Conservation (phyloP, 2,888 invertebrate species). For the Ectemnius cavifrons region DNA sequence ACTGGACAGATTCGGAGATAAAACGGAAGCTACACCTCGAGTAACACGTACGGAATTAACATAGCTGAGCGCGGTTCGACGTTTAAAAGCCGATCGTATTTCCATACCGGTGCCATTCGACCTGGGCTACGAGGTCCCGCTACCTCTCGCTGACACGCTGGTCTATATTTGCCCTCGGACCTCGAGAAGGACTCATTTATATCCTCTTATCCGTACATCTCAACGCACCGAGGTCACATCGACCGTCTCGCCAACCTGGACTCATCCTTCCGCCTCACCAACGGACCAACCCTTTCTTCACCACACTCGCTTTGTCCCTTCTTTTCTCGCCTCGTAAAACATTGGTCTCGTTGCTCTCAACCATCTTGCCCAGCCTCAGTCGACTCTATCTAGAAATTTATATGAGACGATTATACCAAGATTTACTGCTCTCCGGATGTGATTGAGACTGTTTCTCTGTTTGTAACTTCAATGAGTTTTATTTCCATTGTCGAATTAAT, state of each 20-base stretch:
- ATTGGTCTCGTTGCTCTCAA: background rate
- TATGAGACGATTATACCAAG: too few relatives aligned
- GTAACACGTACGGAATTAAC: constrained; percentile 74
- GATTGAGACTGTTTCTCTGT: too few relatives aligned
- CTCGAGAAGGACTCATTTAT: constrained; percentile 66
- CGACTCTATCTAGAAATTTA: too few relatives aligned
- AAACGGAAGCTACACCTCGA: constrained; percentile 75
- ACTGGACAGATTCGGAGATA: constrained; percentile 74
- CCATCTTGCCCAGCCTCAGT: background rate
- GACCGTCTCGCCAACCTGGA: constrained; percentile 37
- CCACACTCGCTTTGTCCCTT: background rate
- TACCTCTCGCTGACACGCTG: constrained; percentile 58
- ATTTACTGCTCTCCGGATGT: too few relatives aligned
- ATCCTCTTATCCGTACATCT: constrained; percentile 69
- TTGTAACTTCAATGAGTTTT: too few relatives aligned
- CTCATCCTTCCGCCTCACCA: constrained; percentile 34
- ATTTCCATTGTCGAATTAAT: too few relatives aligned
- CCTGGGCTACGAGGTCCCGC: constrained; percentile 56
- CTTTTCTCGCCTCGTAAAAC: constrained; percentile 11
- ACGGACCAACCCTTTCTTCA: constrained; percentile 6
- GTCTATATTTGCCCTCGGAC: constrained; percentile 71
- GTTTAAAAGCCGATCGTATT: constrained; percentile 73
- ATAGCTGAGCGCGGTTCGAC: constrained; percentile 70
- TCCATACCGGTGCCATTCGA: constrained; percentile 74
- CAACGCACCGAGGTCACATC: constrained; percentile 49